Base-by-base conservation (phyloP, 2,113 vertebrate species). In the Nannobrachium achirus region DNA sequence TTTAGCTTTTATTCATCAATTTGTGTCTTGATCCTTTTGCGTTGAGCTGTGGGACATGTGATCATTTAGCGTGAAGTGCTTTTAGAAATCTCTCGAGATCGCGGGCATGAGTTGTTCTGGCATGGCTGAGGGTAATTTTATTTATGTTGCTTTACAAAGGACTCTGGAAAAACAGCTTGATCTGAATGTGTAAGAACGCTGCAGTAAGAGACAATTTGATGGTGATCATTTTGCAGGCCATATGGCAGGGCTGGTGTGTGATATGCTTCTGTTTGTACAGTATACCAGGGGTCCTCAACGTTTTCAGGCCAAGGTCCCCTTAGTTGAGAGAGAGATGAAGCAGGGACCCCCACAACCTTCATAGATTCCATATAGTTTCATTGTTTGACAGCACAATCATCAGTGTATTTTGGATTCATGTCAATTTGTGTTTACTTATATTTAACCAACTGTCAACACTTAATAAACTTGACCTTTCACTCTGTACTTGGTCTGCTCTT, bases 61-160 rank as follows among this genome's bases (percentile, higher is more conserved):
- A 86, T 88, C 79, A 89, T 84, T 83, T 72, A 63, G 70, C 75
- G 86, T 79, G 80, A 84, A 84, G 77, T 70, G 75, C 77, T 82
- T 85, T 66, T 50, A 71, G 78, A 63, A 77, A 61, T 79, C 62
- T 71, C 65, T 75, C 81, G 80, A n/a, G 75, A 86, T 68, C 18
- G 10, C 8, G 9, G 83, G 75, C 79, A 63, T 8, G 72, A 64
- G 81, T 73, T 80, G 71, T 69, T 79, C 70, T 84, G 63, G 62
- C 75, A 50, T 60, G 79, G 72, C 79, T 84, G 81, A 74, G 51
- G n/a, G 18, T 53, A 4, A 7, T 53, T 53, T 16, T 4, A 10
- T 53, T 53, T 19, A 20, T 18, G 8, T 25, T 25, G 8, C 10
- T 19, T 4, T 19, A 73, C 76, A 85, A 87, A 88, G 78, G 73